Conservation (phyloP, 2,888 invertebrate genomes). For the Colostygia pectinataria region DNA sequence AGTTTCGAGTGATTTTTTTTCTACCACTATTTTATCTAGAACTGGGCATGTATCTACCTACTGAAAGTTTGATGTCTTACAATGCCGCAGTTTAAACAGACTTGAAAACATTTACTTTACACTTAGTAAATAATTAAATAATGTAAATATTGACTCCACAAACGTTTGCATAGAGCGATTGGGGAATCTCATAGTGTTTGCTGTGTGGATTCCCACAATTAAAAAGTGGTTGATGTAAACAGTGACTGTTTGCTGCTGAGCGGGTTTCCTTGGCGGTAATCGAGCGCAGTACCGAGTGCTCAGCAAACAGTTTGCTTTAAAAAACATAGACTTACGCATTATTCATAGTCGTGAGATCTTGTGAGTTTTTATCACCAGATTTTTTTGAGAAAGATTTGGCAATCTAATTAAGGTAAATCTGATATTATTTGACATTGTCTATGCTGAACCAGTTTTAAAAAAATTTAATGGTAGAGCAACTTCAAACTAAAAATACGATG, state of each 20-base stretch:
- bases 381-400: no score
- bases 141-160: constrained; percentile 56
- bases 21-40: no score
- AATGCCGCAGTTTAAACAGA: constrained; percentile 50
- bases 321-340: neutral
- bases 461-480: no score
- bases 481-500: no score
- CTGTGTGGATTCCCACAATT: constrained; percentile 39
- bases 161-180: constrained; percentile 60
- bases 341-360: no score
- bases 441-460: no score
- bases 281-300: constrained; percentile 4
- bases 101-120: constrained; percentile 63
- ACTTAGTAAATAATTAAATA: constrained; percentile 44
- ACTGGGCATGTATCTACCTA: no score
- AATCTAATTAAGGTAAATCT: no score
- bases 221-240: constrained; percentile 37
- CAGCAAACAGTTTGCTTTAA: neutral
- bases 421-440: no score
- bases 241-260: constrained; percentile 15
- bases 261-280: constrained; percentile 22
- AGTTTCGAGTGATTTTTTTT: no score
- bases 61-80: constrained; percentile 52
- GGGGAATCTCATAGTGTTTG: constrained; percentile 47
- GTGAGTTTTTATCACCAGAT: no score